Conservation (phyloP, 1,140 invertebrate species). For the Epicauta chinensis region DNA sequence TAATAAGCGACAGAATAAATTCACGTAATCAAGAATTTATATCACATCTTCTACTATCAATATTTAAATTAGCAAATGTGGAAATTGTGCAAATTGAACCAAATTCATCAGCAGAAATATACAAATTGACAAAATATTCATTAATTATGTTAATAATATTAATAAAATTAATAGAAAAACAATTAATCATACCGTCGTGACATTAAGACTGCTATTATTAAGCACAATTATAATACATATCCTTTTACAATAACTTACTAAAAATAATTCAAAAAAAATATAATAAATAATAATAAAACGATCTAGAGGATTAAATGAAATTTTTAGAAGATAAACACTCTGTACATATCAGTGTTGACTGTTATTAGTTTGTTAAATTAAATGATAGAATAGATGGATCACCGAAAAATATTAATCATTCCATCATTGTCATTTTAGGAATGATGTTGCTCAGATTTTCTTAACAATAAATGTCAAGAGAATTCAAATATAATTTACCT, state of each 20-base stretch:
- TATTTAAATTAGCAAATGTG: conserved; percentile 88
- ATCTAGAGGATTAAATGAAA: too few species aligned
- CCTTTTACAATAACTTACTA: conserved; percentile 27
- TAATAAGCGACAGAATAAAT: conserved; percentile 77
- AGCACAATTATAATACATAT: conserved; percentile 31
- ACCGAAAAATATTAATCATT: neutral
- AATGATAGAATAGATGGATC: conserved; percentile 4
- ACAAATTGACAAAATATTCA: conserved; percentile 16
- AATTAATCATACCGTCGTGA: conserved; percentile 33
- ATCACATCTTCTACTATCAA: conserved; percentile 76
- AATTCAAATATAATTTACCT: conserved; percentile 1
- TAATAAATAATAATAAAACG: neutral
- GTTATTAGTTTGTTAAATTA: conserved; percentile 28
- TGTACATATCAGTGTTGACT: conserved; percentile 41
- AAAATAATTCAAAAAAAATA: neutral
- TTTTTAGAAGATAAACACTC: conserved; percentile 12
- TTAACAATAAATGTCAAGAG: conserved; percentile 11
- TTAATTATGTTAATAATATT: conserved; percentile 19
- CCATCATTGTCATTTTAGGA: neutral
- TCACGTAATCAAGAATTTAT: conserved; percentile 75
- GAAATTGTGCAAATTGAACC: conserved; percentile 55
- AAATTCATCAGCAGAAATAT: conserved; percentile 25
- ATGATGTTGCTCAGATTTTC: conserved; percentile 18
- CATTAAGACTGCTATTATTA: conserved; percentile 32
- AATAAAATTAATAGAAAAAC: conserved; percentile 20